Evolutionary conservation across 2,888 invertebrate genomes (phyloP).

Genomic region (Melanostoma mellinum): DNA sequence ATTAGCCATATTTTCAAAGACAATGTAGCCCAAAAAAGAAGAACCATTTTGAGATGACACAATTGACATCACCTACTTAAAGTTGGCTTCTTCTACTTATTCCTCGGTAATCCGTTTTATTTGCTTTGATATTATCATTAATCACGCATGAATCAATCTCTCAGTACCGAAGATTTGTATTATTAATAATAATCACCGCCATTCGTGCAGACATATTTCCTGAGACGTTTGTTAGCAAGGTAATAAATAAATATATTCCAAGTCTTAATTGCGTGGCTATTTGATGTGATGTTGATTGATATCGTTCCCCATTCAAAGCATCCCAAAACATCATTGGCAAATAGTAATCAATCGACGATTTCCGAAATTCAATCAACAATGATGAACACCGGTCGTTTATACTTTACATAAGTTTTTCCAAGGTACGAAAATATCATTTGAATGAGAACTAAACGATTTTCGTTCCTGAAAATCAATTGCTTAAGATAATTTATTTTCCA

Average conservation of each 20-base stretch:
- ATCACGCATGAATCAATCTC: constrained; percentile 21
- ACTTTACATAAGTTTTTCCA: constrained; percentile 6
- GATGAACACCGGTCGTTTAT: background rate
- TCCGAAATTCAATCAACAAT: background rate
- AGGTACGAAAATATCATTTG: background rate
- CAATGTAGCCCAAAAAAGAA: too few relatives aligned
- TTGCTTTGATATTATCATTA: background rate
- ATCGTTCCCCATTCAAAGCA: too few relatives aligned
- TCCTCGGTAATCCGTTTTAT: constrained; percentile 5
- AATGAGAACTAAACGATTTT: background rate
- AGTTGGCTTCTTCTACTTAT: background rate
- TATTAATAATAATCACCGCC: background rate
- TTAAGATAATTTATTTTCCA: too few relatives aligned
- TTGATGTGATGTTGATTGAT: constrained; percentile 15
- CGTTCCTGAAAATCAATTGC: background rate
- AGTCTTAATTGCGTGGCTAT: constrained; percentile 21
- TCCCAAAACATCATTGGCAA: too few relatives aligned
- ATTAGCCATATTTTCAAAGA: too few relatives aligned
- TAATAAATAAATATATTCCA: constrained; percentile 32
- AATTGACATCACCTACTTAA: background rate
- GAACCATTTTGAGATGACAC: too few relatives aligned
- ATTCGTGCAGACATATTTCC: constrained; percentile 22
- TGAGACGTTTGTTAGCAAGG: constrained; percentile 31
- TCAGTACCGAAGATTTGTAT: constrained; percentile 7
- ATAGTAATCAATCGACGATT: background rate